Conservation (phyloP, 2,113 vertebrate species). For the Cyanoliseus patagonus region DNA sequence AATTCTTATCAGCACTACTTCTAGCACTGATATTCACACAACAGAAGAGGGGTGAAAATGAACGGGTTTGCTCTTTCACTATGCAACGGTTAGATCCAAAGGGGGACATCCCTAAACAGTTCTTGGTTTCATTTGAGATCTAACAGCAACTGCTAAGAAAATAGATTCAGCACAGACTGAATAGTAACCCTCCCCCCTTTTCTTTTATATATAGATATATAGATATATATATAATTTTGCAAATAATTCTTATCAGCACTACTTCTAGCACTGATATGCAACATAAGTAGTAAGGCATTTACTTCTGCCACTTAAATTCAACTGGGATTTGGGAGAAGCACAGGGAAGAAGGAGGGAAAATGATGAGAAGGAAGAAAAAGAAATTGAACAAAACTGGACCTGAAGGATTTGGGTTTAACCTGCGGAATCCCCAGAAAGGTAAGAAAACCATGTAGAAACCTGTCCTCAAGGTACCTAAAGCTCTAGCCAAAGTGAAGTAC, state of each 20-base stretch:
- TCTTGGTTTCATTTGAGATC: slow-evolving; percentile 56
- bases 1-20: too few relatives aligned
- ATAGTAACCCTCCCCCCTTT: not conserved
- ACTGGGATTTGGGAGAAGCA: not conserved
- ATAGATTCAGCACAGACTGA: slow-evolving; percentile 18
- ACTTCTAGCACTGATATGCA: not conserved
- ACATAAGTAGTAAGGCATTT: slow-evolving; percentile 15
- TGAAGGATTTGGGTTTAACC: slow-evolving; percentile 30
- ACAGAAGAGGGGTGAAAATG: slow-evolving; percentile 78
- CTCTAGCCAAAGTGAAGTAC: not conserved
- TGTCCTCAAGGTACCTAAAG: slow-evolving; percentile 10
- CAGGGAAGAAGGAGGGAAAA: not conserved
- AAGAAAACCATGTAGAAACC: not conserved
- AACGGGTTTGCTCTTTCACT: slow-evolving; percentile 75
- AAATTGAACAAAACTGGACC: not conserved
- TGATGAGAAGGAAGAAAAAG: not conserved
- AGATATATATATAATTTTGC: slow-evolving; percentile 45
- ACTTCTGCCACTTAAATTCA: slow-evolving; percentile 14
- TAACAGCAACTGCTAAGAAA: slow-evolving; percentile 56
- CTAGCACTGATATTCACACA: too few relatives aligned
- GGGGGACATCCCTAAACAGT: slow-evolving; percentile 6
- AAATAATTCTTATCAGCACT: slow-evolving; percentile 25
- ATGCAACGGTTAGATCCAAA: slow-evolving; percentile 69
- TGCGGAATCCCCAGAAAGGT: not conserved
- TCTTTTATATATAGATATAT: slow-evolving; percentile 53